phyloP scores from a whole-genome alignment of 2,888 invertebrate genomes.

The Eilema caniola region DNA sequence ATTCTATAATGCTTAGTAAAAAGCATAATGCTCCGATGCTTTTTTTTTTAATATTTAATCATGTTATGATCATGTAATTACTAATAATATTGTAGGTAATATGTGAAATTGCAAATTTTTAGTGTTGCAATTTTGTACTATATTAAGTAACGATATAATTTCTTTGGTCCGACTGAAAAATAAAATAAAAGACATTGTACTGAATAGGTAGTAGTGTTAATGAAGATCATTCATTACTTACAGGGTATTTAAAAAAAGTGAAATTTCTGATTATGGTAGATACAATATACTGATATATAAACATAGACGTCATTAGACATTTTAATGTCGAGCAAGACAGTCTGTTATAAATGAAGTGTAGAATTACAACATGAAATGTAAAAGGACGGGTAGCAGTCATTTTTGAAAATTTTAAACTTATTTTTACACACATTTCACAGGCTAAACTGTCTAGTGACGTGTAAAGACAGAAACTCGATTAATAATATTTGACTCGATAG shows the following conservation, averaged over 20 bases:
- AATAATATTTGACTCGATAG: no score
- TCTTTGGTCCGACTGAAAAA: conserved; percentile 26
- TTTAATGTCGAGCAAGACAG: not conserved
- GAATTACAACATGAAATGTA: no score
- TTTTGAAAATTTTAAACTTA: no score
- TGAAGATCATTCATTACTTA: not conserved
- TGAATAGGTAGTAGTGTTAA: not conserved
- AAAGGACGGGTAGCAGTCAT: no score
- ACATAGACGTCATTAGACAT: not conserved
- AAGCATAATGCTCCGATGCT: not conserved
- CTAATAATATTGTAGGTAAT: no score
- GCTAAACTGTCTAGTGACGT: no score
- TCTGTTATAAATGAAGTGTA: not conserved
- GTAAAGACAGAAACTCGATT: no score
- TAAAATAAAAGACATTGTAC: conserved; percentile 37
- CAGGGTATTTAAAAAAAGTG: no score
- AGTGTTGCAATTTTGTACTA: not conserved
- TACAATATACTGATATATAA: no score
- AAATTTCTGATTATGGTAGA: not conserved
- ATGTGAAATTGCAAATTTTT: no score
- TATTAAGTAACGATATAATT: not conserved
- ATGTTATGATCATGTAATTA: not conserved
- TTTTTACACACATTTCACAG: no score
- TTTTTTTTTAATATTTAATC: not conserved
- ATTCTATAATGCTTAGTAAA: not conserved